A percentile compares a stretch with the other conserved stretches of the same genome.
Conservation (phyloP, 2,888 invertebrate genomes). For the Drosophila trichaetosa region DNA sequence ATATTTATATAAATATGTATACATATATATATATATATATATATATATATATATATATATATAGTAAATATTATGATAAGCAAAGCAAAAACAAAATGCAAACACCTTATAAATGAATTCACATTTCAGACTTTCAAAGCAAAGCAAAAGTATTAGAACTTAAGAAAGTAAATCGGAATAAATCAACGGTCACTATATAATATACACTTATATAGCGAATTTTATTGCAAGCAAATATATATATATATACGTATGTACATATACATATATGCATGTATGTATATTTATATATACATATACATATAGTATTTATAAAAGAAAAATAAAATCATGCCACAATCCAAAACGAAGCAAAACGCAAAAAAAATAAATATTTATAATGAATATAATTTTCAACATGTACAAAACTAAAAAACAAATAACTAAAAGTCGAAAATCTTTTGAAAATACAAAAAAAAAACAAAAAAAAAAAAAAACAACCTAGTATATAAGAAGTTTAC, state of each 20-base stretch:
- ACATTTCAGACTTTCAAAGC: conserved; percentile 67
- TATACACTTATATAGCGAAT: conserved; percentile 38
- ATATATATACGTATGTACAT: conserved; percentile 19
- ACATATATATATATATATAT: conserved; percentile 13
- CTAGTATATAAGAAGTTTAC: conserved; percentile 34
- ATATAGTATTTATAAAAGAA: conserved; percentile 10
- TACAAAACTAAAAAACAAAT: conserved; percentile 58
- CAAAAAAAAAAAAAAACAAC: conserved; percentile 8
- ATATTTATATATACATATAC: conserved; percentile 14
- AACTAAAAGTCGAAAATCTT: conserved; percentile 32
- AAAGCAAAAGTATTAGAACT: conserved; percentile 53
- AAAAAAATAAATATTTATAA: conserved; percentile 54
- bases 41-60: conserved; percentile 31
- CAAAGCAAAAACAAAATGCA: conserved; percentile 24
- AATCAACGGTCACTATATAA: conserved; percentile 24
- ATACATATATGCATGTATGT: conserved; percentile 9
- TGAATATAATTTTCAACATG: conserved; percentile 62
- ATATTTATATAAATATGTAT: conserved; percentile 28
- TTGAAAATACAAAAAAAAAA: conserved; percentile 30
- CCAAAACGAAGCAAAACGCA: conserved; percentile 53
- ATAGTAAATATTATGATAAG: conserved; percentile 39
- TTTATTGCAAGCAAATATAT: conserved; percentile 48
- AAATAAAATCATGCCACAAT: conserved; percentile 57
- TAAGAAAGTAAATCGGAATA: conserved; percentile 41
- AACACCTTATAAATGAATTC: conserved; percentile 55